Conservation (phyloP, 1,140 invertebrate genomes). For the Formica exsecta region DNA sequence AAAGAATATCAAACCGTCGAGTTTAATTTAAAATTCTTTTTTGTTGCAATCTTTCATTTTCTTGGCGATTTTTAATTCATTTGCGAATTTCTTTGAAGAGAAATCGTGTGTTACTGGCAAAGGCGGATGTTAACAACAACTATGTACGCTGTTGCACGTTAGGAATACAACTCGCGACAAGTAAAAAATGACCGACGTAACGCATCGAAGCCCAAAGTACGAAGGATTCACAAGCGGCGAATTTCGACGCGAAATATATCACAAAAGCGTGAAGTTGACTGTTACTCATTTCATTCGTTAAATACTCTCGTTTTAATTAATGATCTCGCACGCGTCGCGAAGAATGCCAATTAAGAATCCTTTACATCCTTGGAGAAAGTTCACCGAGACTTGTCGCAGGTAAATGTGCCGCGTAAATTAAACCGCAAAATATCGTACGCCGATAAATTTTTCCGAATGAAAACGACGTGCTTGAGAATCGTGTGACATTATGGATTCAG, state of each 20-base stretch:
- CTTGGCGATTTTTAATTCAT: neutral
- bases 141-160: neutral
- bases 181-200: slow-evolving; percentile 54
- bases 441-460: neutral
- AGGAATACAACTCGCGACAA: slow-evolving; percentile 24
- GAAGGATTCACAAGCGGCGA: slow-evolving; percentile 16
- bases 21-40: slow-evolving; percentile 18
- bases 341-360: slow-evolving; percentile 12
- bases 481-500: neutral
- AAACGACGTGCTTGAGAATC: neutral
- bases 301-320: slow-evolving; percentile 26
- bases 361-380: neutral
- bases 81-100: slow-evolving; percentile 16
- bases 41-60: slow-evolving; percentile 1
- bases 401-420: neutral
- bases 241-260: slow-evolving; percentile 36
- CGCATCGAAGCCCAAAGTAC: slow-evolving; percentile 66
- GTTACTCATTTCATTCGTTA: slow-evolving; percentile 34
- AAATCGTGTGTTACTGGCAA: neutral
- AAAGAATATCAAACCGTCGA: neutral
- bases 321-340: neutral
- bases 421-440: neutral
- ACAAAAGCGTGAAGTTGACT: neutral
- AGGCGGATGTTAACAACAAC: slow-evolving; percentile 16
- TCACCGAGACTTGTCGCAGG: neutral